Percentiles rank a stretch among this genome's conserved stretches.
Conservation (phyloP, 2,888 invertebrate species). For the Phanerotoma sp. region DNA sequence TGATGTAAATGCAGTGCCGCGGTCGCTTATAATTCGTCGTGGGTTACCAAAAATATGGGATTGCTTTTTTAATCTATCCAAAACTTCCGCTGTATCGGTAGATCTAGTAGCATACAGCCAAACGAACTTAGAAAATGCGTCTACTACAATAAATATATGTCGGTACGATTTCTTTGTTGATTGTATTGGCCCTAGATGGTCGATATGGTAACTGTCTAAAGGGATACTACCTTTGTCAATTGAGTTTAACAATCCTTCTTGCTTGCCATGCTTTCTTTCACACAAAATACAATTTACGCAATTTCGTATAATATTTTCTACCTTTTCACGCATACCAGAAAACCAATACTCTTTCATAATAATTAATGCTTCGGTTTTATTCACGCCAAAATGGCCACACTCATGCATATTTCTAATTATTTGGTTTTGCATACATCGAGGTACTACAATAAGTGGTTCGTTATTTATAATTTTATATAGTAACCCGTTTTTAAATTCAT, state of each 20-base stretch:
- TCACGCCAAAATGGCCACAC: background rate
- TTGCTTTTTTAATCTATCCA: no score
- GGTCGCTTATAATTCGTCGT: no score
- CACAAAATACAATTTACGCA: slow-evolving; percentile 7
- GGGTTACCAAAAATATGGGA: no score
- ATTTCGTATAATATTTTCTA: background rate
- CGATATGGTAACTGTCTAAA: no score
- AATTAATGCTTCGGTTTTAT: background rate
- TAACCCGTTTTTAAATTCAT: slow-evolving; percentile 4
- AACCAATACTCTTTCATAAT: background rate
- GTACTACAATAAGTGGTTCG: slow-evolving; percentile 2
- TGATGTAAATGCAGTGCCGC: no score
- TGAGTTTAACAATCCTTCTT: no score
- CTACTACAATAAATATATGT: background rate
- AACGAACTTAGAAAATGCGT: background rate
- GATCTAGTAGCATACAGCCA: no score
- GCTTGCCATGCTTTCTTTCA: no score
- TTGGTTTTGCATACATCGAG: background rate
- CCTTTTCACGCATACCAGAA: background rate
- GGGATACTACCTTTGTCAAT: no score
- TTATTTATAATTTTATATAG: slow-evolving; percentile 9
- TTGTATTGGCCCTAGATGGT: no score
- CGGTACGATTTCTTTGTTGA: background rate
- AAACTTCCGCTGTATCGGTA: no score
- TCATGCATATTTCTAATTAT: background rate